Base-by-base conservation (phyloP, 2,113 vertebrate species). In the Bujurquina vittata region DNA sequence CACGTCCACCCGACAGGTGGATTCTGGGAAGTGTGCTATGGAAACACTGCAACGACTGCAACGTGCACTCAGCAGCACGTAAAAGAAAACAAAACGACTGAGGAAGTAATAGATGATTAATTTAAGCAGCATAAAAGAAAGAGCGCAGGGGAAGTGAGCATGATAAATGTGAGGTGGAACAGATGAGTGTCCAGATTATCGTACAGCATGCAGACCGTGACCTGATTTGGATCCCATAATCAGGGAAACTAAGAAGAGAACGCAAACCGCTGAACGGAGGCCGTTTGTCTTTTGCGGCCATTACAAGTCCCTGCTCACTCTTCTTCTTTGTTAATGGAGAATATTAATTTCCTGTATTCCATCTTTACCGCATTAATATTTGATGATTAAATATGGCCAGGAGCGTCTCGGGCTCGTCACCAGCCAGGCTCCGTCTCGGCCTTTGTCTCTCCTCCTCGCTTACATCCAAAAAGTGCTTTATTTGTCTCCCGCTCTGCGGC, bases 361-460 rank as follows among this genome's bases (percentile, higher is more conserved):
- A 91, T 91, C 91, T 90, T 92, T 88, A 87, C 77, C 5, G 22
- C 77, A 82, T 92, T 77, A 92, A 92, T 92, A 91, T 90, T 91
- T 91, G 57, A 92, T 91, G 84, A 62, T 92, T 63, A 81, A 87
- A 91, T 84, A 88, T 87, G 80, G 84, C 82, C 46, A 1, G 79
- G 63, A 83, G 89, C 79, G 3, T 77, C 81, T 90, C 84, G 5
- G 49, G 74, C 84, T 65, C 33, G 43, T 84, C 59, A 26, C 26
- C 35, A 35, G 26, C 58, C 62, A 23, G 76, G 59, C 65, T 69
- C 79, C 11, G 18, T 59, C 85, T 80, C 31, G 1, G 52, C 49
- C 81, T 84, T 80, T 78, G 74, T 79, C 75, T 75, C 73, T 43
- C 26, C 26, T 12, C 3, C 7, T 61, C 18, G 54, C 73, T 85